Evolutionary conservation across 2,797 vertebrate species (phyloP).

Genomic region (Lophotriccus pileatus): DNA sequence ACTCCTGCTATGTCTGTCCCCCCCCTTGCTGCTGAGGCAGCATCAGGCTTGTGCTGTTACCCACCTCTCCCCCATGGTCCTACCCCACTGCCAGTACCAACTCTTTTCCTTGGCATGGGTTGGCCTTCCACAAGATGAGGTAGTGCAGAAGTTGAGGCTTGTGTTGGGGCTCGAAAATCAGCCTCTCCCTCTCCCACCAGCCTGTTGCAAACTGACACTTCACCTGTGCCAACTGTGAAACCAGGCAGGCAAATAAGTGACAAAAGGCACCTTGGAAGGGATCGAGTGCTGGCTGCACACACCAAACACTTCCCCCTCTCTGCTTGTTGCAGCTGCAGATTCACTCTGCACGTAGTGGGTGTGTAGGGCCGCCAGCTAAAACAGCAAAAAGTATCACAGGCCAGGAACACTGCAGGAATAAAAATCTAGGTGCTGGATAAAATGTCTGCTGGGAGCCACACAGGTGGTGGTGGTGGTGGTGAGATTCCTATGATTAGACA

Average conservation of each 20-base stretch:
- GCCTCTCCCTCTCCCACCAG: not conserved
- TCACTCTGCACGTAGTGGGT: rapidly evolving
- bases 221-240: not conserved
- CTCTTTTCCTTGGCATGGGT: rapidly evolving
- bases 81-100: rapidly evolving
- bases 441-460: not conserved
- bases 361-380: not conserved
- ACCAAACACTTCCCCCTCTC: not conserved
- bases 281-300: rapidly evolving
- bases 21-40: rapidly evolving
- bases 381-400: not conserved
- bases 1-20: rapidly evolving
- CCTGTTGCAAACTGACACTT: not conserved
- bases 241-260: not conserved
- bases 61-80: rapidly evolving
- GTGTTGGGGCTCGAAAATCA: not conserved
- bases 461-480: not conserved
- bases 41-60: not conserved
- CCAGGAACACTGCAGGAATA: not conserved
- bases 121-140: not conserved
- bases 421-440: not conserved
- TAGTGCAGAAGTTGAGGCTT: not conserved
- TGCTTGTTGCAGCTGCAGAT: not conserved
- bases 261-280: not conserved
- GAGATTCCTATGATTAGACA: not conserved